Base-by-base conservation (phyloP, 2,888 invertebrate genomes). In the Cremastinae sp. region DNA sequence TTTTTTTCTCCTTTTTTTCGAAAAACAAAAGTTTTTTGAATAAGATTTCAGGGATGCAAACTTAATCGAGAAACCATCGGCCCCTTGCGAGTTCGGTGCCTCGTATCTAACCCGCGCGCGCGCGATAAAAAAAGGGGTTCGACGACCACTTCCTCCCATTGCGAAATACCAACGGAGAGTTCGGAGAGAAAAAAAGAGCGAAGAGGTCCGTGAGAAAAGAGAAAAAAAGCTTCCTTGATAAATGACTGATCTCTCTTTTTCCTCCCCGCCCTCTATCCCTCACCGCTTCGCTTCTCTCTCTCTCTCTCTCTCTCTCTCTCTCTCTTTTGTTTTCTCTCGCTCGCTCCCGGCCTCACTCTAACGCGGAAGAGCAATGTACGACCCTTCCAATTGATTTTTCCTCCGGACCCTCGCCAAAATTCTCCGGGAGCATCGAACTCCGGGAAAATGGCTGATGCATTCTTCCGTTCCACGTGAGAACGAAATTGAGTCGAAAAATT, bases 101-200 rank as follows among this genome's bases (percentile, higher is more conserved):
- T 28, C 28, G 28, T 3, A 28, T 28, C n/a, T n/a, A n/a, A n/a
- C 28, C 28, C 28, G 28, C 28, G 28, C 28, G 28, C 28, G 28
- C 28, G 28, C 28, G 28, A 5, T 83, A 56, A 75, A 73, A 84
- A 82, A 84, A 84, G 80, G 83, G 83, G 81, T 84, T 83, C 81
- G 79, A 76, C 75, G 80, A 58, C 78, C 82, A 80, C 83, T 83
- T 83, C 81, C 84, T 83, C 80, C 80, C 79, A 80, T 80, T 74
- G 81, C 80, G 76, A 81, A 84, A 84, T 83, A 84, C 78, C 70
- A 45, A 34, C 36, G 76, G 81, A 79, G 78, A 36, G 28, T 28
- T 28, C 28, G 28, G 28, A 28, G 5, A 28, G 66, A 79, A 28
- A 28, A 28, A 28, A 28, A 28, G 28, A 28, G 28, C 28, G 28